phyloP scores from a whole-genome alignment of 2,797 vertebrate species.

The Gallinago solitaria region DNA sequence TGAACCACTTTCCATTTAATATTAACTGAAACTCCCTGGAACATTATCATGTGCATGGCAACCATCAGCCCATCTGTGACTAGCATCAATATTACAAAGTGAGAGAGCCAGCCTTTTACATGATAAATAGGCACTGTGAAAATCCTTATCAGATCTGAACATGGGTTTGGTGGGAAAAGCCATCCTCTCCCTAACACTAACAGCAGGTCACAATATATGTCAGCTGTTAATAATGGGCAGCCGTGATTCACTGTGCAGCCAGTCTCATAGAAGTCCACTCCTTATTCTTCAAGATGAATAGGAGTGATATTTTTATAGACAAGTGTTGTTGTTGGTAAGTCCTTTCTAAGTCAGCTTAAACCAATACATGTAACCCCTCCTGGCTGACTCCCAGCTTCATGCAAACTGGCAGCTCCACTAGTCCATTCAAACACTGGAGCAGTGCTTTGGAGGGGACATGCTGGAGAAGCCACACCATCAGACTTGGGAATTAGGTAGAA shows the following conservation, averaged over 20 bases:
- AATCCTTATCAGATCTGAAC: background rate
- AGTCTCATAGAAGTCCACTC: constrained; percentile 7
- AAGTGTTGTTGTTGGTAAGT: background rate
- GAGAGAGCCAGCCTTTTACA: background rate
- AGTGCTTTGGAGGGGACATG: background rate
- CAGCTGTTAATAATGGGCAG: background rate
- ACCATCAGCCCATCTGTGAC: background rate
- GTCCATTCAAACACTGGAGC: fast-evolving
- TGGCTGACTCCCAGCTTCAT: background rate
- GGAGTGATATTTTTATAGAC: background rate
- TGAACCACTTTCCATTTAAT: background rate
- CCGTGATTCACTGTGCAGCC: background rate
- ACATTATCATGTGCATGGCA: background rate
- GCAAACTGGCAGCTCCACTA: background rate
- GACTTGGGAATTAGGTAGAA: background rate
- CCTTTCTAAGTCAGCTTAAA: constrained; percentile 28
- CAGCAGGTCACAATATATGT: background rate
- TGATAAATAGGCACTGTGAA: background rate
- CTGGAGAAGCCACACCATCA: background rate
- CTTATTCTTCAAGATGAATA: background rate
- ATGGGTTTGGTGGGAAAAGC: background rate
- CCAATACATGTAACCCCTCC: background rate
- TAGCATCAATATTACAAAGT: background rate
- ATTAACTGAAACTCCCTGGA: constrained; percentile 7
- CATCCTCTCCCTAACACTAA: background rate